phyloP scores from a whole-genome alignment of 2,113 vertebrate genomes.

The Pedetes capensis region DNA sequence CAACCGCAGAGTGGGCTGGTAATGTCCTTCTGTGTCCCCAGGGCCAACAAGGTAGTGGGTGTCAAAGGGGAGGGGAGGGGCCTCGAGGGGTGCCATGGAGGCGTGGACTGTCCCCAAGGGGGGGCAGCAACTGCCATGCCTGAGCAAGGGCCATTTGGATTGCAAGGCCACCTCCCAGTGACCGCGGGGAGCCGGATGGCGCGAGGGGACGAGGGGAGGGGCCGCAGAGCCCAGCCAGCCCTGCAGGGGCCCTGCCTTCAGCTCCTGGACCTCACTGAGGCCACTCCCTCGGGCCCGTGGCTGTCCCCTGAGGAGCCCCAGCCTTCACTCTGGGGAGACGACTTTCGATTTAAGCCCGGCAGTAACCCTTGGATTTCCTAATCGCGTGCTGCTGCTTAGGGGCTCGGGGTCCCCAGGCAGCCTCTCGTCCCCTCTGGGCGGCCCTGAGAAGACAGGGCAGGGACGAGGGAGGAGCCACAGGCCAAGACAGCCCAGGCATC shows the following conservation, averaged over 20 bases:
- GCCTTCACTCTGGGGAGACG: neutral
- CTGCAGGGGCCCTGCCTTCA: too few species aligned
- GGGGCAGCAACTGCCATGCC: neutral
- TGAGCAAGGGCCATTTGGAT: neutral
- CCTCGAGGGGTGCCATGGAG: neutral
- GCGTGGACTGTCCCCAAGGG: neutral
- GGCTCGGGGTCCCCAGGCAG: accelerated
- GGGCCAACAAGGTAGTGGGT: neutral
- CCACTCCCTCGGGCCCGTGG: accelerated
- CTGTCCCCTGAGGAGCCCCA: neutral
- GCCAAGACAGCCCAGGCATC: neutral
- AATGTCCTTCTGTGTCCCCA: neutral
- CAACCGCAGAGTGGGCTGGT: neutral
- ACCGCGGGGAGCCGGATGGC: accelerated
- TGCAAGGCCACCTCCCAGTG: neutral
- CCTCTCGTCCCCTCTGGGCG: neutral
- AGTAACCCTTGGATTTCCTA: neutral
- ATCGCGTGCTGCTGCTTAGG: neutral
- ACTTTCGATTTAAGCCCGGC: neutral
- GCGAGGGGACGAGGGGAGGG: too few species aligned
- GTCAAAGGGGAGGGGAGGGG: neutral
- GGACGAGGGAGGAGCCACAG: neutral
- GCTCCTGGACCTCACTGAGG: neutral
- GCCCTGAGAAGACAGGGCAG: neutral
- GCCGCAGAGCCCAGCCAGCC: too few species aligned